Conservation (phyloP, 2,888 invertebrate genomes). For the Syrista parreyssii region DNA sequence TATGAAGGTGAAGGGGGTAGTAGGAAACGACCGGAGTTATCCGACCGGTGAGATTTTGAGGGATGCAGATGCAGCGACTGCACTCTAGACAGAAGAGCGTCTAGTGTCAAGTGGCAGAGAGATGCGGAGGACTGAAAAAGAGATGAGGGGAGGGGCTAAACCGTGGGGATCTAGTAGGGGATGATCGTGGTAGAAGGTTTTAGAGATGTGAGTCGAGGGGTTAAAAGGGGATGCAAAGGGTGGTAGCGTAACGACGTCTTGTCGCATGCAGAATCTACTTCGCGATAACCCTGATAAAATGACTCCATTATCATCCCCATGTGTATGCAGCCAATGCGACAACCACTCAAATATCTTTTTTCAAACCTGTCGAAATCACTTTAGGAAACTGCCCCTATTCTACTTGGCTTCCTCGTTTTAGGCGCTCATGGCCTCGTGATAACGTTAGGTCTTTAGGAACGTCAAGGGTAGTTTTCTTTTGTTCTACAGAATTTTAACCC, state of each 20-base stretch:
- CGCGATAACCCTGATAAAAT: slow-evolving; percentile 50
- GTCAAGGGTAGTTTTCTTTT: neutral
- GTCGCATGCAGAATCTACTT: slow-evolving; percentile 36
- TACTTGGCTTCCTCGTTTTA: neutral
- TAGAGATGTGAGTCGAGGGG: slow-evolving; percentile 18
- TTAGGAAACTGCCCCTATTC: neutral
- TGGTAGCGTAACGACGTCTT: slow-evolving; percentile 36
- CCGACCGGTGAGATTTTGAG: slow-evolving; percentile 15
- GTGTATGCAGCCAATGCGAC: slow-evolving; percentile 12
- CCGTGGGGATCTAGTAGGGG: neutral
- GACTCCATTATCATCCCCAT: slow-evolving; percentile 45
- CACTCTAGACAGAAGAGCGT: slow-evolving; percentile 52
- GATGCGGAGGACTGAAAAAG: slow-evolving; percentile 22
- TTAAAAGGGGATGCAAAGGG: slow-evolving; percentile 17
- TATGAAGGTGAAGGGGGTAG: neutral
- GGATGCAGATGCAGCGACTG: slow-evolving; percentile 27
- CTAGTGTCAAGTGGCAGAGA: slow-evolving; percentile 52
- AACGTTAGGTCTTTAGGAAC: neutral
- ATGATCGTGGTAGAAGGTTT: neutral
- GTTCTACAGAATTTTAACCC: neutral
- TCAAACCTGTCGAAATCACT: slow-evolving; percentile 15
- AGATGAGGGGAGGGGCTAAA: slow-evolving; percentile 8
- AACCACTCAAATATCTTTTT: slow-evolving; percentile 17
- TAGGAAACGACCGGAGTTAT: neutral
- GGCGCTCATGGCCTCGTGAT: neutral